Conservation (phyloP, 2,888 invertebrate species). For the Ochropacha duplaris region DNA sequence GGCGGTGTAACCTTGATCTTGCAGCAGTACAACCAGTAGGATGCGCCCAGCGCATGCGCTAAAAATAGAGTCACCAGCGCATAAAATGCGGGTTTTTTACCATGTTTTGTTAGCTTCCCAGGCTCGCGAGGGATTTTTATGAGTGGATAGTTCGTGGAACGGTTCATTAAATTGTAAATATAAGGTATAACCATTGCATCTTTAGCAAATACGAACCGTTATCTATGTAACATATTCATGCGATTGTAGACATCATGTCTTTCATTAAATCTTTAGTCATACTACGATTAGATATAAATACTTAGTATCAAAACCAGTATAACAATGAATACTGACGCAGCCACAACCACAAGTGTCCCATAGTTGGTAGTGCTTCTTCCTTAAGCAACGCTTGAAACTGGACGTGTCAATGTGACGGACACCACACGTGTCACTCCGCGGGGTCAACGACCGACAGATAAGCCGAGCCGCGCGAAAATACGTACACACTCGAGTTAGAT, state of each 20-base stretch:
- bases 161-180: conserved; percentile 66
- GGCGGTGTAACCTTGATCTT: conserved; percentile 76
- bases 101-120: conserved; percentile 66
- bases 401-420: neutral
- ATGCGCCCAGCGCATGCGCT: conserved; percentile 69
- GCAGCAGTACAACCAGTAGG: conserved; percentile 70
- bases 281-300: too few relatives aligned
- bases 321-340: neutral
- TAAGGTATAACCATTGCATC: conserved; percentile 32
- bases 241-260: conserved; percentile 6
- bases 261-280: conserved; percentile 10
- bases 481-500: conserved; percentile 61
- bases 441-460: conserved; percentile 69
- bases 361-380: neutral
- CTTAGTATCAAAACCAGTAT: neutral
- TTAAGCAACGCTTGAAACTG: neutral
- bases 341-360: neutral
- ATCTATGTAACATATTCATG: conserved; percentile 16
- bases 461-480: conserved; percentile 71
- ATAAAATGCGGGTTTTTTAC: conserved; percentile 71
- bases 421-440: conserved; percentile 5
- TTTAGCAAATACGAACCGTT: conserved; percentile 42
- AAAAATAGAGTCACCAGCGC: conserved; percentile 71
- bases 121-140: conserved; percentile 60
- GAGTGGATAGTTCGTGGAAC: conserved; percentile 51